phyloP scores from a whole-genome alignment of 1,140 invertebrate genomes.

The Archivesica marissinica region DNA sequence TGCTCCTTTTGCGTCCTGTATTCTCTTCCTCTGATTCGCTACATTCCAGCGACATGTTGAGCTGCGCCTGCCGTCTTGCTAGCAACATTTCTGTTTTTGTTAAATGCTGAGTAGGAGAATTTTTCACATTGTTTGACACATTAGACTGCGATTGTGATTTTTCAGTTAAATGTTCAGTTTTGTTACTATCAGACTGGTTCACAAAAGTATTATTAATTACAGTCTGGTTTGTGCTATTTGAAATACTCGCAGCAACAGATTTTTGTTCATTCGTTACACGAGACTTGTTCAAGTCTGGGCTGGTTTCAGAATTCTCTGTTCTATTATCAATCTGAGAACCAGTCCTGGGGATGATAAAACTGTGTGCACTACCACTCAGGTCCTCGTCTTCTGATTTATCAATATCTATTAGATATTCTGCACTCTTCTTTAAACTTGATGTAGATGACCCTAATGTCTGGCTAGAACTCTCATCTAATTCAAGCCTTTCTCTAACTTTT shows the following conservation, averaged over 20 bases:
- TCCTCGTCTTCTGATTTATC: conserved; percentile 54
- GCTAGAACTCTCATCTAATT: conserved; percentile 31
- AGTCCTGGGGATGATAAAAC: not conserved
- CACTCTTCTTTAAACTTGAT: conserved; percentile 55
- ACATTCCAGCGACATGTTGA: conserved; percentile 60
- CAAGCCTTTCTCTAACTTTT: conserved; percentile 32
- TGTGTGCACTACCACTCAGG: not conserved
- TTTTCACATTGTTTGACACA: not conserved
- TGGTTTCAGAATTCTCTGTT: not conserved
- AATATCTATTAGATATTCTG: conserved; percentile 58
- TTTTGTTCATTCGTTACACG: not conserved
- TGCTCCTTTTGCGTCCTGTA: conserved; percentile 64
- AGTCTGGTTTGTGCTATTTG: conserved; percentile 28
- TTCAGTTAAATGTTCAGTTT: not conserved
- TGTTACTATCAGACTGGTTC: not conserved
- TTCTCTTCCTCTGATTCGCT: conserved; percentile 58
- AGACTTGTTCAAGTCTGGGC: not conserved
- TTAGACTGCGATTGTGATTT: not conserved
- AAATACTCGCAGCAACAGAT: not conserved
- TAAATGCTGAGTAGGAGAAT: conserved; percentile 66
- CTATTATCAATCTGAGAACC: not conserved
- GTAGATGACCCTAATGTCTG: conserved; percentile 40
- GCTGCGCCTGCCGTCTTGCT: conserved; percentile 77
- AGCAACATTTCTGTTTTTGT: conserved; percentile 84
- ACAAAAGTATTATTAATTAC: not conserved